Conservation (phyloP, 2,888 invertebrate species). For the Muscina levida region DNA sequence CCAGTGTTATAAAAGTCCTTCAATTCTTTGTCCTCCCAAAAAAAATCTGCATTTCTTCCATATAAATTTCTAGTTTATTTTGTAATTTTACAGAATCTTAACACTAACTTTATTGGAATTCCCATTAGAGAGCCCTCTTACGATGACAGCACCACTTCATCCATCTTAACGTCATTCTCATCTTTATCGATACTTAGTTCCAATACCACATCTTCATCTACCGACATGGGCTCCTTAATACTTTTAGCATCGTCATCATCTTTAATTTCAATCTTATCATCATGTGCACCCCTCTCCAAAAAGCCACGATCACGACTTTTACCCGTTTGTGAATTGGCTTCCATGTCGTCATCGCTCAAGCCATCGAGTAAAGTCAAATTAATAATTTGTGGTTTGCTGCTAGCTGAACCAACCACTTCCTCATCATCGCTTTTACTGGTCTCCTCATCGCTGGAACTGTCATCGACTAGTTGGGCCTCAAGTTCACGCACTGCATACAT, state of each 20-base stretch:
- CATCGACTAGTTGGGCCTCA: constrained; percentile 88
- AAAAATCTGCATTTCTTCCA: too few relatives aligned
- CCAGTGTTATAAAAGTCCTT: too few relatives aligned
- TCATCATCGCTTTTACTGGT: constrained; percentile 71
- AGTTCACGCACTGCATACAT: constrained; percentile 93
- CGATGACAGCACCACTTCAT: constrained; percentile 48
- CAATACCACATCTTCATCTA: constrained; percentile 75
- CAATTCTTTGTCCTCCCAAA: too few relatives aligned
- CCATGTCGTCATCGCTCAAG: constrained; percentile 74
- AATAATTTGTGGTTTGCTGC: constrained; percentile 32
- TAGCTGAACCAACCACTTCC: constrained; percentile 57
- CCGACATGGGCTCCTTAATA: constrained; percentile 70
- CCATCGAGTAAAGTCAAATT: constrained; percentile 68
- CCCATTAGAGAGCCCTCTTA: neutral
- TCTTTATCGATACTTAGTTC: constrained; percentile 76
- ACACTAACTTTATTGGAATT: constrained; percentile 23
- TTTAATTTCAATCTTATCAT: constrained; percentile 44
- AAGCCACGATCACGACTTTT: constrained; percentile 49
- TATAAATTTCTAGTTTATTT: too few relatives aligned
- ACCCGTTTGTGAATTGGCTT: constrained; percentile 67
- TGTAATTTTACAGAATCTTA: too few relatives aligned
- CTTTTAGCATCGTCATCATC: constrained; percentile 66
- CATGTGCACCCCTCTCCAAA: constrained; percentile 45
- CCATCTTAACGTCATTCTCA: constrained; percentile 71
- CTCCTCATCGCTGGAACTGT: constrained; percentile 82